These are phyloP conservation scores for Metacarcinus magister DNA, from an alignment of 2,888 invertebrate genomes.

Conservation along the genomic window DNA sequence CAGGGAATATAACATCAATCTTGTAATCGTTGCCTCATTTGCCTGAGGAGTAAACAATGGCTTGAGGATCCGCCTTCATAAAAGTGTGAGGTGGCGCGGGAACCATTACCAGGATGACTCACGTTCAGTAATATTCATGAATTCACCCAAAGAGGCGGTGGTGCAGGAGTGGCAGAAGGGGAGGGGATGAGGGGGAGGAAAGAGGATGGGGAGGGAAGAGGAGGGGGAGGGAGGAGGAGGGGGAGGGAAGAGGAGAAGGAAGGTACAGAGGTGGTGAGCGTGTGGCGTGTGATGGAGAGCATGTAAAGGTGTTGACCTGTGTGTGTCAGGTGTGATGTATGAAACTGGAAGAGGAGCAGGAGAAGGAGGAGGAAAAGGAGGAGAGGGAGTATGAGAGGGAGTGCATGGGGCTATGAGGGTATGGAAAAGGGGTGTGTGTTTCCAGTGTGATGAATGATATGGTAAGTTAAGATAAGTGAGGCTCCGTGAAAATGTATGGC, in stretches of 20 bases:
- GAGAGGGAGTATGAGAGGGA: not conserved
- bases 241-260: not conserved
- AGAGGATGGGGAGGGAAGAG: not conserved
- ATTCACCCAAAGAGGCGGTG: not conserved
- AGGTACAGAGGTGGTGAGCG: not conserved
- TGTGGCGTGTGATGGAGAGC: not conserved
- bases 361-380: not conserved
- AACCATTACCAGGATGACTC: not conserved
- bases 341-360: not conserved
- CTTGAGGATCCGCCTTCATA: not conserved
- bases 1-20: not conserved
- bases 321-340: not conserved
- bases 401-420: not conserved
- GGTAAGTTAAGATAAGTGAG: not conserved
- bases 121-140: slow-evolving; percentile 21
- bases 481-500: not conserved
- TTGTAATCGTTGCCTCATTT: not conserved
- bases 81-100: not conserved
- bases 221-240: not conserved
- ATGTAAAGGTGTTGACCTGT: not conserved
- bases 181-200: not conserved
- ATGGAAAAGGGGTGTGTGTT: not conserved
- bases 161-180: not conserved
- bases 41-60: not conserved
- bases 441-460: not conserved